Base-by-base conservation (phyloP, 2,888 invertebrate genomes). In the Physocephala rufipes region DNA sequence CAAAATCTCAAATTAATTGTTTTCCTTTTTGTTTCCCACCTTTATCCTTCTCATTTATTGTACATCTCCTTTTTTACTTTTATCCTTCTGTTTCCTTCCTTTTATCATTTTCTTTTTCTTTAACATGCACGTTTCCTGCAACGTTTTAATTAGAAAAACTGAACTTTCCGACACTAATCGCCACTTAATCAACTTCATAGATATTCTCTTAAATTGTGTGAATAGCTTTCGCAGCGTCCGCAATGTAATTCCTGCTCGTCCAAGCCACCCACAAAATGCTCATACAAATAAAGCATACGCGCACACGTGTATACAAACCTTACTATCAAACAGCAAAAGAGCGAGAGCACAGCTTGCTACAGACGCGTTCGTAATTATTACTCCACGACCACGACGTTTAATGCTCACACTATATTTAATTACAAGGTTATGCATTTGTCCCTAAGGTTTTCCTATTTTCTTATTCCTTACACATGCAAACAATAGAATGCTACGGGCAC, bases 131-230 rank as follows among this genome's bases (percentile, higher is more conserved):
- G 12, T 12, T 9, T 15, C 12, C 9, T 45, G 45, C 45, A 45
- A 9, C 9, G 21, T 43, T 63, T 63, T 58, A 58, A 58, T 58
- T 58, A 58, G 58, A 58, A 58, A 58, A 58, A 58, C 28, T 13
- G 12, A 58, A 58, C 26, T 28, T 58, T 58, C 12, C 28, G 58
- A 21, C 26, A 36, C 62, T 21, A 63, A 63, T 63, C 62, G 45
- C 62, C 62, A 43, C 21, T 43, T 63, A 36, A 63, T 63, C 62
- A 63, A 63, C 62, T 63, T 36, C 9, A 30, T 30, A 13, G 24
- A 21, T 24, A 16, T 47, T 36, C n/a, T n/a, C n/a, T n/a, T 63
- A 43, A 63, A 19, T 63, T 5, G 36, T 45, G 26, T 30, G 19
- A 26, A 51, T 28, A 45, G n/a, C n/a, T n/a, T n/a, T n/a, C n/a